Evolutionary conservation across 1,140 invertebrate genomes (phyloP), one percentile per base, ranked within the genome.

Genomic region (Drosophila tani): DNA sequence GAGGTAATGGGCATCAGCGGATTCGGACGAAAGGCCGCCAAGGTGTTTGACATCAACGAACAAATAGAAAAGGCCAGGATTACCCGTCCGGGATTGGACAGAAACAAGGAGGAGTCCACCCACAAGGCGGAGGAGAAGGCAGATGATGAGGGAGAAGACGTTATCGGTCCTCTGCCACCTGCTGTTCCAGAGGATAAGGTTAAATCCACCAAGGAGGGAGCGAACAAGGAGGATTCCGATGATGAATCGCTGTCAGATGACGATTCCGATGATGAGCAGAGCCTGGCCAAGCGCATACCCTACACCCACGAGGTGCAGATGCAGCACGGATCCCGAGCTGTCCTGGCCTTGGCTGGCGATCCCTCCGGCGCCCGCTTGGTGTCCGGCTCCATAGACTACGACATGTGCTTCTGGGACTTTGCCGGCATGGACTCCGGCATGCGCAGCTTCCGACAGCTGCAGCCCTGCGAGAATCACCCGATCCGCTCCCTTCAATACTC

Each of bases 331-430:
- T 95, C 86, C 1, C 98, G 97, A 94, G 96, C 97, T 4, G 96
- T 99, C 0, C 96, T 97, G 2, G 98, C 98, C 0, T 92, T 99
- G 5, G 96, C 96, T 12, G 95, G 98, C 2, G 99, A 99, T 94
- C 97, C 98, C 1, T 97, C 98, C 29, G 99, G 99, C 17, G 97
- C 98, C 17, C 94, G 99, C 29, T 93, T 99, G 14, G 97, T 98
- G 0, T 97, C 97, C n/a, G 98, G 99, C 11, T 97, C 97, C 7
- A 95, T 98, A 27, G 98, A 99, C 91, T 99, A 99, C 93, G 98
- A 99, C 79, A 96, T 99, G 1, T 96, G 96, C 65, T 97, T 99
- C 76, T 99, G 98, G 98, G 99, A 99, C 93, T 99, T 99, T 94
- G 97, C 97, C 64, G 98, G 98, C 9, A 99, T 99, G 98, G 98